A percentile compares a stretch with the other conserved stretches of the same genome.
phyloP scores from a whole-genome alignment of 2,113 vertebrate species.

The Smithornis capensis region DNA sequence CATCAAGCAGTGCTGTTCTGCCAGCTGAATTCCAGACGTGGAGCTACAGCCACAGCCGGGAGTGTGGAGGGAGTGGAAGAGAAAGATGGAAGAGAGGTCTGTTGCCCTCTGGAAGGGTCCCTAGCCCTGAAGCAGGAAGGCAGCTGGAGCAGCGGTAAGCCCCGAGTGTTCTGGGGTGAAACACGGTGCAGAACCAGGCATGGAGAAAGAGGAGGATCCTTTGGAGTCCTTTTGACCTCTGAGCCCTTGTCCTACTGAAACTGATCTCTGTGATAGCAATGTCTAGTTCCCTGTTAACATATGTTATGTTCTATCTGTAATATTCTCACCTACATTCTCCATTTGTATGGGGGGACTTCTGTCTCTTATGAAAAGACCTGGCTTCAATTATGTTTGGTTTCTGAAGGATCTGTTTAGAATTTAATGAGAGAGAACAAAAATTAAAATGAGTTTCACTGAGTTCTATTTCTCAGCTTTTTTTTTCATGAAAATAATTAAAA shows the following conservation, averaged over 20 bases:
- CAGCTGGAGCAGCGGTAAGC: too few relatives aligned
- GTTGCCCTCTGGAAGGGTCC: neutral
- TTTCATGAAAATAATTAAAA: neutral
- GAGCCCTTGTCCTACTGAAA: neutral
- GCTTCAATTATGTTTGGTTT: neutral
- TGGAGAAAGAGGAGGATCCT: neutral
- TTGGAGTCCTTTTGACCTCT: neutral
- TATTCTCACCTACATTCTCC: too few relatives aligned
- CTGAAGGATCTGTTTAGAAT: neutral
- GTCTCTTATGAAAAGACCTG: neutral
- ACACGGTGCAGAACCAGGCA: neutral
- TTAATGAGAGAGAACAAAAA: neutral
- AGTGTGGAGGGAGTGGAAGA: rapidly evolving
- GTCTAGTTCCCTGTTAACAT: neutral
- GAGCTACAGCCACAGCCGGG: neutral
- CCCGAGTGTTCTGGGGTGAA: neutral
- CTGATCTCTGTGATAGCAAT: neutral
- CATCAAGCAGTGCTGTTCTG: neutral
- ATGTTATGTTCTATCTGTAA: neutral
- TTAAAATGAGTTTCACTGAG: neutral
- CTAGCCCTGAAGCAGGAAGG: neutral
- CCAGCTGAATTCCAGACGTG: rapidly evolving
- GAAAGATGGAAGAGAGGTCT: neutral
- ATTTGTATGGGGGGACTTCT: neutral
- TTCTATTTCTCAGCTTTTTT: neutral